These are phyloP conservation scores for Stenolophus ochropezus DNA, from an alignment of 2,888 invertebrate species.

Conservation along the genomic window DNA sequence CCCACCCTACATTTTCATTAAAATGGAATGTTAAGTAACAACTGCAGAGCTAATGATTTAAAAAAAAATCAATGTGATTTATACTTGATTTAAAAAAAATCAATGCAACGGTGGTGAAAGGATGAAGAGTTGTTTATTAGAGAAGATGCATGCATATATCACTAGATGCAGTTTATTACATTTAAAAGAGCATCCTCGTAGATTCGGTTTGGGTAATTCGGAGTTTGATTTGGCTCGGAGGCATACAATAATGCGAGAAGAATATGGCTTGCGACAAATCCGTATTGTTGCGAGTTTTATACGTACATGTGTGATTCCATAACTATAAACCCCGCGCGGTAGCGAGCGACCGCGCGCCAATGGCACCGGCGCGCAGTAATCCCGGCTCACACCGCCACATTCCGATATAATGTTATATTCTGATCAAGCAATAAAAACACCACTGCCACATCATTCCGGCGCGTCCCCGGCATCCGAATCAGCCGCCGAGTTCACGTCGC, in stretches of 20 bases:
- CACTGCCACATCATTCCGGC: constrained; percentile 71
- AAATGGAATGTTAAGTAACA: no score
- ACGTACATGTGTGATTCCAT: constrained; percentile 70
- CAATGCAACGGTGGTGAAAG: no score
- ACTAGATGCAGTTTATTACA: constrained; percentile 23
- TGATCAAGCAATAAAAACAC: constrained; percentile 73
- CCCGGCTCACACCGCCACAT: constrained; percentile 62
- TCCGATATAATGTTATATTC: constrained; percentile 71
- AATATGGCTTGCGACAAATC: constrained; percentile 70
- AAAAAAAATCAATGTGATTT: no score
- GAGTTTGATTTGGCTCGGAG: constrained; percentile 17
- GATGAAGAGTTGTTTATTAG: neutral
- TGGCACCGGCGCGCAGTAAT: constrained; percentile 54
- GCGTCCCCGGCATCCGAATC: constrained; percentile 65
- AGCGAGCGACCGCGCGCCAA: constrained; percentile 10
- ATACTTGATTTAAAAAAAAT: no score
- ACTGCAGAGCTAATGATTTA: no score
- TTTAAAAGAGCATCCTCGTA: constrained; percentile 23
- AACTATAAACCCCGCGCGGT: constrained; percentile 65
- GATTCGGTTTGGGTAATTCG: constrained; percentile 13
- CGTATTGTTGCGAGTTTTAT: constrained; percentile 70
- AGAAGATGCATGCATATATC: constrained; percentile 11
- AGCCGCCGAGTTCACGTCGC: constrained; percentile 48
- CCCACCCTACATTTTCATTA: no score
- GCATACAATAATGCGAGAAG: constrained; percentile 67